A percentile compares a stretch with the other conserved stretches of the same genome.
These are phyloP conservation scores for Aramus guarauna DNA, from an alignment of 2,113 vertebrate genomes.

Conservation along the genomic window DNA sequence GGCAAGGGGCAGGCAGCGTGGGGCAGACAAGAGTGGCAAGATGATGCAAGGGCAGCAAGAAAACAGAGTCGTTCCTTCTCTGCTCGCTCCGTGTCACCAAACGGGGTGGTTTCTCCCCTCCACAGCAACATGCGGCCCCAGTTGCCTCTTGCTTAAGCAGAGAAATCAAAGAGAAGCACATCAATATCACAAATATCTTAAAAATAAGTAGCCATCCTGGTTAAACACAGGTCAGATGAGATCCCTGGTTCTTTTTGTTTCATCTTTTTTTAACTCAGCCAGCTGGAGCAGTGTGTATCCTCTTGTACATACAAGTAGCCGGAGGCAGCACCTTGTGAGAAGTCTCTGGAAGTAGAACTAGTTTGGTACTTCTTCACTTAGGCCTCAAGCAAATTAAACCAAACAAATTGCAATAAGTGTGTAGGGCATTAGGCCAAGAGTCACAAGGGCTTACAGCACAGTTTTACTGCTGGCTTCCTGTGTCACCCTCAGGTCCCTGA, in stretches of 20 bases:
- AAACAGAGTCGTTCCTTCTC: neutral
- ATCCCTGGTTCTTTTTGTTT: neutral
- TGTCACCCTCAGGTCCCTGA: neutral
- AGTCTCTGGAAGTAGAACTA: neutral
- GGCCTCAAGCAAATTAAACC: neutral
- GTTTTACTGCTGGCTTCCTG: neutral
- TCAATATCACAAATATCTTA: neutral
- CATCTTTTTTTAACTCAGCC: neutral
- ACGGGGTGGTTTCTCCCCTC: rapidly evolving
- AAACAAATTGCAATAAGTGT: neutral
- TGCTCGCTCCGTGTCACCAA: neutral
- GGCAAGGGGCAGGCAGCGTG: neutral
- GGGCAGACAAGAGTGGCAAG: neutral
- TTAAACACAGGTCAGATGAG: neutral
- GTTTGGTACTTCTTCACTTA: neutral
- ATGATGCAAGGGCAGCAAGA: rapidly evolving
- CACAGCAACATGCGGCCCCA: neutral
- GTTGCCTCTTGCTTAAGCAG: neutral
- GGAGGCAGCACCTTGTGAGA: neutral
- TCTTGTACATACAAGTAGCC: neutral
- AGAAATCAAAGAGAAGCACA: neutral
- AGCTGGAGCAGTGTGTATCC: neutral
- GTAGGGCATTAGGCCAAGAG: neutral
- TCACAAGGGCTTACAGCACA: neutral
- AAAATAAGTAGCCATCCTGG: neutral